Base-by-base conservation (phyloP, 2,113 vertebrate genomes). In the Xiphias gladius region DNA sequence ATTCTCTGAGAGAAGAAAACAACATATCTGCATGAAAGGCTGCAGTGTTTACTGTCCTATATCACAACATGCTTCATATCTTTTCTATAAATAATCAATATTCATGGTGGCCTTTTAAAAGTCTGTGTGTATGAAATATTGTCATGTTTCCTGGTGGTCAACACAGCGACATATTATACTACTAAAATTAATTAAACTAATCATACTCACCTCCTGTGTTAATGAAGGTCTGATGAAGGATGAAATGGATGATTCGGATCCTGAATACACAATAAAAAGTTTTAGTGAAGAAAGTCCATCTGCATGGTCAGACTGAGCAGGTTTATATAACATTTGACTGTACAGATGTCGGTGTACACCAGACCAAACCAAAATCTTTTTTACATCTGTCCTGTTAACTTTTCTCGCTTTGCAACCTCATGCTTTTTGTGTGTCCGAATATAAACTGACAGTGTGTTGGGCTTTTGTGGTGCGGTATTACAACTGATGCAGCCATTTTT, bases 241-340 rank as follows among this genome's bases (percentile, higher is more conserved):
- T 92, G 62, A 96, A 98, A 88, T 96, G 16, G 61, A 97, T 95
- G 0, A 99, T 92, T 74, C 96, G 92, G 85, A 99, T 98, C 88
- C 97, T 99, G 89, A 89, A 88, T 75, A 71, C 79, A 88, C 24
- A 66, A 46, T 0, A 50, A 65, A 63, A 1, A 13, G 17, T 0
- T 5, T 24, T 22, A 35, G 32, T 35, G 37, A 39, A 8, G 5
- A 39, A 52, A 71, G 2, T 37, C 26, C 6, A 19, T 26, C 1
- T 16, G 6, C 22, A 64, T 17, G 16, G 37, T 82, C 54, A 59
- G 39, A 64, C 26, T 46, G 9, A 46, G 19, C 17, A 14, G 24
- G 6, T 43, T 64, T 9, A 62, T 26, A 58, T 14, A 32, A 57
- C 17, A 54, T 48, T 48, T 48, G 46, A 48, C 17, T 48, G 17